Percentiles rank a stretch among this genome's conserved stretches.
phyloP scores from a whole-genome alignment of 2,888 invertebrate species.

The Ariolimax columbianus region DNA sequence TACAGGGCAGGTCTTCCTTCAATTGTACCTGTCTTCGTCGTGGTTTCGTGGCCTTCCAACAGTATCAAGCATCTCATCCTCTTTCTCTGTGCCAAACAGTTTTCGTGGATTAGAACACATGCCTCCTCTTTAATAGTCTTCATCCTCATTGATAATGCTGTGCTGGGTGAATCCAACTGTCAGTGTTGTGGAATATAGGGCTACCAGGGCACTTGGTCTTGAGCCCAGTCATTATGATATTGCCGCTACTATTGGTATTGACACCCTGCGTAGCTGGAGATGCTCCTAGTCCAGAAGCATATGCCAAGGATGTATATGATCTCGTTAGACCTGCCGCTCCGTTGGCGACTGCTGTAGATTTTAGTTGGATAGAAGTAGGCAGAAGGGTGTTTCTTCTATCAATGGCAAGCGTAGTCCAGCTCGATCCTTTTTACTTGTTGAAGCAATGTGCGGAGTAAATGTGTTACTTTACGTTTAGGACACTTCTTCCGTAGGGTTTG shows the following conservation, averaged over 20 bases:
- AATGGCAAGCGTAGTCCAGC: constrained; percentile 94
- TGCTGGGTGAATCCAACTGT: constrained; percentile 55
- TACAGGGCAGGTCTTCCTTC: constrained; percentile 92
- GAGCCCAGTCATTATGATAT: constrained; percentile 9
- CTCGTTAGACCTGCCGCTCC: constrained; percentile 28
- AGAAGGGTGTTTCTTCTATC: constrained; percentile 81
- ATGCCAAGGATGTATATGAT: constrained; percentile 21
- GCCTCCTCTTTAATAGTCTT: constrained; percentile 61
- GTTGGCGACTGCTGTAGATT: constrained; percentile 23
- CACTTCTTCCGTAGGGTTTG: too few relatives aligned
- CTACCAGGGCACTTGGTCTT: constrained; percentile 62
- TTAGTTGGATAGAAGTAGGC: constrained; percentile 10
- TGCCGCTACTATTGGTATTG: background rate
- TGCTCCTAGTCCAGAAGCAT: constrained; percentile 42
- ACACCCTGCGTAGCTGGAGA: constrained; percentile 13
- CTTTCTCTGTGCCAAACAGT: constrained; percentile 76
- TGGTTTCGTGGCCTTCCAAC: constrained; percentile 82
- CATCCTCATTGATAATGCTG: constrained; percentile 73
- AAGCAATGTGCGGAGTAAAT: constrained; percentile 90
- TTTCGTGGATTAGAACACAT: constrained; percentile 67
- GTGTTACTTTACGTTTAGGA: too few relatives aligned
- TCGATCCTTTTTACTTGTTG: constrained; percentile 95
- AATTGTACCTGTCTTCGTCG: constrained; percentile 97
- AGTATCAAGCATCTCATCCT: constrained; percentile 69
- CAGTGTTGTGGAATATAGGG: constrained; percentile 60